Conservation (phyloP, 2,113 vertebrate genomes). For the Reinhardtius hippoglossoides region DNA sequence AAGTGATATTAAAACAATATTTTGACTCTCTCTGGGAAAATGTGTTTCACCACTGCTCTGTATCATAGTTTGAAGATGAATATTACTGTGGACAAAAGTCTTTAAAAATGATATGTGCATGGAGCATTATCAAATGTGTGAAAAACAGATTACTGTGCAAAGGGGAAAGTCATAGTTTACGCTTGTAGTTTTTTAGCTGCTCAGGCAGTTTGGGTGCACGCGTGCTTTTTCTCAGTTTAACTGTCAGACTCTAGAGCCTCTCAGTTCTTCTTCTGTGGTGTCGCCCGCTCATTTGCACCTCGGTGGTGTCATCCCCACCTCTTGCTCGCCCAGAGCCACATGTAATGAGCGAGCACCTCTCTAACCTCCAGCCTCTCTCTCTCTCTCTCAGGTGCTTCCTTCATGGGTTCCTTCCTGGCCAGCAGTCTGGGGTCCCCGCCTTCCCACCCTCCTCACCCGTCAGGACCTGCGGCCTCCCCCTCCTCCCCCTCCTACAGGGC, state of each 20-base stretch:
- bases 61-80: neutral
- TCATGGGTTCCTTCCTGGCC: slow-evolving; percentile 97
- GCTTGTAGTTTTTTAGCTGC: neutral
- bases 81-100: neutral
- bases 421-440: slow-evolving; percentile 91
- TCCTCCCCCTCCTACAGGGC: slow-evolving; percentile 90
- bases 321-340: neutral
- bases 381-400: slow-evolving; percentile 85
- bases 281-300: slow-evolving; percentile 7
- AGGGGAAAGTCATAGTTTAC: neutral
- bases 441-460: slow-evolving; percentile 85
- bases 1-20: slow-evolving; percentile 5
- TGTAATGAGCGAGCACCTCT: slow-evolving; percentile 4
- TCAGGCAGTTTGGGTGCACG: neutral
- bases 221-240: no score
- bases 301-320: neutral
- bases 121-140: neutral
- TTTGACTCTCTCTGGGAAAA: neutral
- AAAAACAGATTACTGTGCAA: neutral
- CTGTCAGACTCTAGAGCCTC: neutral
- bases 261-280: slow-evolving; percentile 15
- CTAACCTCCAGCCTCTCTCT: slow-evolving; percentile 46
- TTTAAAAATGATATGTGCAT: neutral
- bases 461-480: slow-evolving; percentile 87
- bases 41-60: neutral